A percentile compares a stretch with the other conserved stretches of the same genome.
phyloP scores from a whole-genome alignment of 2,113 vertebrate genomes.

The Oophaga pumilio region DNA sequence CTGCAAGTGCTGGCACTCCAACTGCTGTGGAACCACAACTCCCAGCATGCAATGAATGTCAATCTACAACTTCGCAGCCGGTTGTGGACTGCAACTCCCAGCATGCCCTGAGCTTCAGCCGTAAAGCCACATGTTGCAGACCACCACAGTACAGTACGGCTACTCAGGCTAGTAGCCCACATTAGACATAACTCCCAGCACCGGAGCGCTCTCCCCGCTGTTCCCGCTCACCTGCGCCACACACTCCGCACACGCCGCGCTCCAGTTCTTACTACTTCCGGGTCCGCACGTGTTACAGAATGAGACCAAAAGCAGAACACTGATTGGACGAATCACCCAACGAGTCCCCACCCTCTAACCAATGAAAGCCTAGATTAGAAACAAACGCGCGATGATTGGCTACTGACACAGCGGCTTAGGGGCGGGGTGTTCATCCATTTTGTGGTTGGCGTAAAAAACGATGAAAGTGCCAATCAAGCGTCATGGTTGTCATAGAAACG shows the following conservation, averaged over 20 bases:
- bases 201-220: not conserved
- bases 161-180: not conserved
- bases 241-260: not conserved
- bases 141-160: too few relatives aligned
- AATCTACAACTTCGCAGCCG: not conserved
- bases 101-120: not conserved
- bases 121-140: not conserved
- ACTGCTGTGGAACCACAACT: not conserved
- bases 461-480: not conserved
- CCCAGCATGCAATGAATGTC: not conserved
- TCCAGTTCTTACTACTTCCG: constrained; percentile 27
- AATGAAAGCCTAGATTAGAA: not conserved
- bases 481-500: constrained; percentile 18
- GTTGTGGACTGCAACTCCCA: not conserved
- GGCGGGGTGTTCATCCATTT: not conserved
- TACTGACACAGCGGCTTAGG: not conserved
- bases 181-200: not conserved
- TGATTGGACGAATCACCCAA: not conserved
- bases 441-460: constrained; percentile 1
- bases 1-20: not conserved
- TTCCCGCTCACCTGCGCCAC: constrained; percentile 2
- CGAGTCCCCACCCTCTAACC: not conserved
- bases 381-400: not conserved
- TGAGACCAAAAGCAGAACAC: not conserved
- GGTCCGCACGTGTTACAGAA: constrained; percentile 30